Percentiles rank a stretch among this genome's conserved stretches.
These are phyloP conservation scores for Macrosteles quadrilineatus DNA, from an alignment of 1,140 invertebrate genomes.

Conservation along the genomic window DNA sequence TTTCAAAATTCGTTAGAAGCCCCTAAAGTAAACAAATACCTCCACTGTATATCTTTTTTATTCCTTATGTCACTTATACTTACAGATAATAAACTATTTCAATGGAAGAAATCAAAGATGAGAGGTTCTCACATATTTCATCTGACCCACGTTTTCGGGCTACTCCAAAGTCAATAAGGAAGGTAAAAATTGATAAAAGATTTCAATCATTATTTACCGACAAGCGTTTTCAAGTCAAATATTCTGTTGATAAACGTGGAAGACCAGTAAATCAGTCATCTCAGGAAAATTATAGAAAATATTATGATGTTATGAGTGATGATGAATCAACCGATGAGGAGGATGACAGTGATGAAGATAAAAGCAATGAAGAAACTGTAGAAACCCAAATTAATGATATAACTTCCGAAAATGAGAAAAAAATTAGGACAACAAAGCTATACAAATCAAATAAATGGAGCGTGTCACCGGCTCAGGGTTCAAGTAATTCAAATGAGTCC, in stretches of 20 bases:
- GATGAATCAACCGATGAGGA: constrained; percentile 51
- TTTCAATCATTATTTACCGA: constrained; percentile 93
- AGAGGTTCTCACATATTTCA: constrained; percentile 80
- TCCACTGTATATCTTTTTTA: too few relatives aligned
- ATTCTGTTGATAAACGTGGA: constrained; percentile 90
- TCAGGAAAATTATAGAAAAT: constrained; percentile 82
- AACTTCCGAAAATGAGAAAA: constrained; percentile 13
- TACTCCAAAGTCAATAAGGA: constrained; percentile 80
- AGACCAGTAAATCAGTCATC: constrained; percentile 73
- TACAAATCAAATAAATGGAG: not conserved
- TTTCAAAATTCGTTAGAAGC: too few relatives aligned
- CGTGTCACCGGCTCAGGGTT: not conserved
- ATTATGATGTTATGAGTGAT: constrained; percentile 74
- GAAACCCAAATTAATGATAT: constrained; percentile 8
- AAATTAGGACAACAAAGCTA: not conserved
- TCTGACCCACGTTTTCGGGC: constrained; percentile 87
- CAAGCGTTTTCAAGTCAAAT: constrained; percentile 84
- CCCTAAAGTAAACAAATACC: too few relatives aligned
- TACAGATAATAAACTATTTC: too few relatives aligned
- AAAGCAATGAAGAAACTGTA: constrained; percentile 25
- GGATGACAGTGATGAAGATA: constrained; percentile 35
- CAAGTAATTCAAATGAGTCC: constrained; percentile 39
- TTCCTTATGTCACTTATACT: too few relatives aligned
- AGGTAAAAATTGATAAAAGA: constrained; percentile 93
- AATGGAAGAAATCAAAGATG: constrained; percentile 59